These are phyloP conservation scores for Torymus tubicola DNA, from an alignment of 2,888 invertebrate species.

Conservation along the genomic window DNA sequence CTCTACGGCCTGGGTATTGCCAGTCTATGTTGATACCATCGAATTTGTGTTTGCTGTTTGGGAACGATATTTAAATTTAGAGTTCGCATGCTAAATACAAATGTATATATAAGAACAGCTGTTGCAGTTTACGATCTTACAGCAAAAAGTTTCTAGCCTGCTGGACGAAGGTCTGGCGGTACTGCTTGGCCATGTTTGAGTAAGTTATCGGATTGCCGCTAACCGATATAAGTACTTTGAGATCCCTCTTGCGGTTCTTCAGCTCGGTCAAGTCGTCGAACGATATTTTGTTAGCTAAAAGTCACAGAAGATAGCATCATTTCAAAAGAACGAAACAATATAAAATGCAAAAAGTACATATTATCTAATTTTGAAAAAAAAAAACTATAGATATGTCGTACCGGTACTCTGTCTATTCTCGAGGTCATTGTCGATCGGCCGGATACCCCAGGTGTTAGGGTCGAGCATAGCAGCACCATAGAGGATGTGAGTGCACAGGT, in stretches of 20 bases:
- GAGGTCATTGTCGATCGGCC: constrained; percentile 10
- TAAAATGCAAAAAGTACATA: background rate
- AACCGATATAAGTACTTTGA: constrained; percentile 38
- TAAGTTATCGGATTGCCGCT: constrained; percentile 21
- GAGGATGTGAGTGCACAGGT: constrained; percentile 46
- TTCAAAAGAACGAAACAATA: background rate
- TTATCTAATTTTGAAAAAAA: background rate
- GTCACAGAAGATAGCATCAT: background rate
- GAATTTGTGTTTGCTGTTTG: constrained; percentile 82
- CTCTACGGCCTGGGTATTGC: constrained; percentile 89
- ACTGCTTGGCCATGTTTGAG: constrained; percentile 5
- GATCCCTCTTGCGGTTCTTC: constrained; percentile 11
- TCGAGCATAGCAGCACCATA: constrained; percentile 36
- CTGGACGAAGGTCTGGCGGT: constrained; percentile 2
- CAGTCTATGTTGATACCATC: constrained; percentile 90
- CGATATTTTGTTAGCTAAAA: constrained; percentile 14
- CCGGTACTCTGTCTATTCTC: constrained; percentile 3
- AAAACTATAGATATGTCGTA: background rate
- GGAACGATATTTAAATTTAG: background rate
- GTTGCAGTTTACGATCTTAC: constrained; percentile 28
- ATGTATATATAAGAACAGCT: background rate
- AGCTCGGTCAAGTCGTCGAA: constrained; percentile 16
- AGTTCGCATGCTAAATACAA: too few relatives aligned
- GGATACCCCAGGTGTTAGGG: background rate
- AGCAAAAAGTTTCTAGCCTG: constrained; percentile 14